phyloP scores from a whole-genome alignment of 2,113 vertebrate genomes.

The Oreochromis aureus region DNA sequence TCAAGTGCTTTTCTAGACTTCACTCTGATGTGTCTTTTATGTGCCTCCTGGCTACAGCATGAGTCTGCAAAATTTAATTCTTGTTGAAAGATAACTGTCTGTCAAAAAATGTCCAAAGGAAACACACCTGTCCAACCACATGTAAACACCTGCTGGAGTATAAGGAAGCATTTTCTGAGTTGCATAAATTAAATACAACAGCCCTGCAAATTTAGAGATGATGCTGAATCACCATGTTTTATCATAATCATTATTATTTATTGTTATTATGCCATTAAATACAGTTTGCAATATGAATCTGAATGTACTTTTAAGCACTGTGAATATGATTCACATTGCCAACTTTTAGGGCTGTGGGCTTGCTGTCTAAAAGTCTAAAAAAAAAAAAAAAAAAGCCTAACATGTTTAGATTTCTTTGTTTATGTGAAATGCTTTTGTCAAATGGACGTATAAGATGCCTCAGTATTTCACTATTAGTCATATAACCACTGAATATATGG shows the following conservation, averaged over 20 bases:
- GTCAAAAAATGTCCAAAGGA: neutral
- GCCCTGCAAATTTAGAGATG: neutral
- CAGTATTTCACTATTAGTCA: constrained; percentile 5
- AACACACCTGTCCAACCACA: too few species aligned
- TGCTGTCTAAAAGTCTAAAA: neutral
- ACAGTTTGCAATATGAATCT: neutral
- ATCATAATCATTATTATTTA: neutral
- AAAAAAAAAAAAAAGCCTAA: neutral
- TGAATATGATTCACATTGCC: neutral
- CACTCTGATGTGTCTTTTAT: neutral
- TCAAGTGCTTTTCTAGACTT: neutral
- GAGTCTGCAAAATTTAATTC: neutral
- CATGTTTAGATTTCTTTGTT: neutral
- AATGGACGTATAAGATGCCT: neutral
- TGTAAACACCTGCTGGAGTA: too few species aligned
- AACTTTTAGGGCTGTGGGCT: neutral
- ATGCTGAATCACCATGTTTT: neutral
- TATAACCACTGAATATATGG: constrained; percentile 13
- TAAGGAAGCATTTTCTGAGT: neutral
- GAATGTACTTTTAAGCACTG: neutral
- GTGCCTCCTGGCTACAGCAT: neutral
- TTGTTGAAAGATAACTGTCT: neutral
- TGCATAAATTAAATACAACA: neutral
- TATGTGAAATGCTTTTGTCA: neutral
- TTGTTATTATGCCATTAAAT: neutral